phyloP scores from a whole-genome alignment of 2,113 vertebrate genomes.

The Rhegmatorhina hoffmannsi region DNA sequence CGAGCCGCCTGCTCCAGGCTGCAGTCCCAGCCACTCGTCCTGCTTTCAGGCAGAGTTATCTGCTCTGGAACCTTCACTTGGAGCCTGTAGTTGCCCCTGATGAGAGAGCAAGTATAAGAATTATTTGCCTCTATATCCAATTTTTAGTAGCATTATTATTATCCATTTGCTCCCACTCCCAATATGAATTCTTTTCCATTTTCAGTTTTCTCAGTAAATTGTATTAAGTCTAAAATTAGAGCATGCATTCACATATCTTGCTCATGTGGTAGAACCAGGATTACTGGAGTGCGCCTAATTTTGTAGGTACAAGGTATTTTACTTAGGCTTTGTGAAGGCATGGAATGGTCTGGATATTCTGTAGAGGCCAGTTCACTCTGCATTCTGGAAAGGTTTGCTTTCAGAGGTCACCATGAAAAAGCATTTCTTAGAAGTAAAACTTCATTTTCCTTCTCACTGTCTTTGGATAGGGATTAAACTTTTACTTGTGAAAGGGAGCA shows the following conservation, averaged over 20 bases:
- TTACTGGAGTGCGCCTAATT: neutral
- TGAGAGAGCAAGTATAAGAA: neutral
- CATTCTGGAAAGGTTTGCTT: neutral
- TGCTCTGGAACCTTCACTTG: neutral
- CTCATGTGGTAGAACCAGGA: neutral
- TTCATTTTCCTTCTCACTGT: neutral
- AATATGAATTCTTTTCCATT: neutral
- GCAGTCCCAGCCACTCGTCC: neutral
- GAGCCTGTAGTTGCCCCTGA: neutral
- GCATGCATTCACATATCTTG: neutral
- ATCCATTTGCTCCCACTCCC: neutral
- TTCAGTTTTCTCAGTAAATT: neutral
- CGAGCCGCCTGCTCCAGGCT: neutral
- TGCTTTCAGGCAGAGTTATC: neutral
- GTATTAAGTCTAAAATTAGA: slow-evolving; percentile 3
- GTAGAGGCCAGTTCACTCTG: neutral
- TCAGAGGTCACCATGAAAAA: neutral
- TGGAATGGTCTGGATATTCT: neutral
- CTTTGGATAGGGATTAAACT: neutral
- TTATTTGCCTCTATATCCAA: neutral
- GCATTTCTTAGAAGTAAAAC: neutral
- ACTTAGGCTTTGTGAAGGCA: neutral
- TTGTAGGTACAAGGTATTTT: neutral
- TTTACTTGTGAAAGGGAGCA: neutral
- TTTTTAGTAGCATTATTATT: neutral